Base-by-base conservation (phyloP, 2,797 vertebrate species). In the Microctenopoma lineatum region DNA sequence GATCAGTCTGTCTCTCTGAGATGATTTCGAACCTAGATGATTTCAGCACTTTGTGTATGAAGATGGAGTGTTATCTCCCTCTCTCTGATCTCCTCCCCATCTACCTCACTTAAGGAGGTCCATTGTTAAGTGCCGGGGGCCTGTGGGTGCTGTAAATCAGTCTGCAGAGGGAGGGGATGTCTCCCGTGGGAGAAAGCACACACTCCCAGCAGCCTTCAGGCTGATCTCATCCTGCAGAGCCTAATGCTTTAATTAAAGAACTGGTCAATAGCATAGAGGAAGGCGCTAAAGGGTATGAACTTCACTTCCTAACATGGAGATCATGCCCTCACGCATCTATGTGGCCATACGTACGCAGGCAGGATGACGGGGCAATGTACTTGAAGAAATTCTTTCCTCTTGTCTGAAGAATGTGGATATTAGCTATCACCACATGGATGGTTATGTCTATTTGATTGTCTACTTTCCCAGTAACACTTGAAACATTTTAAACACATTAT, bases 131-230 rank as follows among this genome's bases (percentile, higher is more conserved):
- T 93, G 92, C 91, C 83, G 75, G 73, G 85, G 90, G 87, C 89
- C 90, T 88, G 87, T 85, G 91, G 92, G 92, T 89, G 87, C 87
- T 84, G 93, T 94, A 94, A 94, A 95, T 95, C 94, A 94, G 87
- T 61, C 72, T 74, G 74, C 79, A 87, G 84, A 87, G 87, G 85
- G 91, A 90, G 86, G 80, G 84, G 85, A 92, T 90, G 90, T 91
- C 86, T 92, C 92, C 88, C 87, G 78, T 75, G 91, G 88, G 90
- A 77, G 80, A 77, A 77, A 73, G 83, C 73, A 59, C 90, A 89
- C 89, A 90, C 92, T 92, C 80, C 87, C 80, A 80, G 81, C 87
- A 90, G 89, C 83, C 90, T 84, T 84, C 79, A 75, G 84, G 86
- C 91, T 92, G 90, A 92, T 89, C 89, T 93, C 91, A 92, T 91